Evolutionary conservation across 2,113 vertebrate species (phyloP), one percentile per base, ranked within the genome.

Genomic region (Lepus europaeus): DNA sequence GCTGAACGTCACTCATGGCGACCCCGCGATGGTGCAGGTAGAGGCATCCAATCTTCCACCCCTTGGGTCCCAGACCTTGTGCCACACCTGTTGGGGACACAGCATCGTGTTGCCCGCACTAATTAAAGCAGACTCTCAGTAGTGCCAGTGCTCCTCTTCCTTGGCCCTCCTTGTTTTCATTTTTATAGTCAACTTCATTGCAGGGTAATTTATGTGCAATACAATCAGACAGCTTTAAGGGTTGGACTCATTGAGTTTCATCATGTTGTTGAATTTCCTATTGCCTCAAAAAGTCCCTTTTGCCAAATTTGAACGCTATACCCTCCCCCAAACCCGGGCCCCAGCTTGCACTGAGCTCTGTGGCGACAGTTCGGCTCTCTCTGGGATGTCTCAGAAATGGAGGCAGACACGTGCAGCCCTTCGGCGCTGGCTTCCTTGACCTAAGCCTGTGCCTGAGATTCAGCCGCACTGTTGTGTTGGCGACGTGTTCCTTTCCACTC

Each of bases 101-200:
- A 31, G 59, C 10, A 9, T 19, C 33, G 19, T 11, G 0, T 1
- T 45, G 25, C 0, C 25, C 33, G 56, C 70, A 16, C 22, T 27
- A 61, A 27, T 45, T 6, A 10, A 39, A 27, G 33, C 0, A 22
- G 56, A 56, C 16, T n/a, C 25, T 82, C 7, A n/a, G 6, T 22
- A 29, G 73, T 19, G 20, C n/a, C 23, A 9, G 22, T 0, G 27
- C 6, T 3, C 59, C 14, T 39, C 69, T 56, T 20, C 9, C 45
- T 6, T 12, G 9, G 12, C 56, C 29, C 3, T 59, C 68, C 33
- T 45, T n/a, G 5, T 17, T 74, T 36, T n/a, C 19, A 59, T 13
- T 19, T 59, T 64, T 19, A 14, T 61, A 66, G n/a, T 74, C 27
- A 27, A 22, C 23, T 33, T 76, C 29, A 1, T 6, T 19, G 33